These are phyloP conservation scores for Pandemis cinnamomeana DNA, from an alignment of 2,888 invertebrate species.

Conservation along the genomic window DNA sequence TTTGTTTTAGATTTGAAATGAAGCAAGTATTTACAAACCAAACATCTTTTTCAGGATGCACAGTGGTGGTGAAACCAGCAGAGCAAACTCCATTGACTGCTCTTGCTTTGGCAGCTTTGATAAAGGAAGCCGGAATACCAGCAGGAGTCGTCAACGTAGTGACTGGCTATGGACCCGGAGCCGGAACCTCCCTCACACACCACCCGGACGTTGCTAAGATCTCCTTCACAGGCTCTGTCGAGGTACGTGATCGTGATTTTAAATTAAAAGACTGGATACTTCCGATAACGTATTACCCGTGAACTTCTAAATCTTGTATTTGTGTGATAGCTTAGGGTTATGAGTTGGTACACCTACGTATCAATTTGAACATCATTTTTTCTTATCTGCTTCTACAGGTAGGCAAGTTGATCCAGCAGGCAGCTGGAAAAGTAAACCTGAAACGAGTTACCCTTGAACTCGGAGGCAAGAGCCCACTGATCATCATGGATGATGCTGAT, in stretches of 20 bases:
- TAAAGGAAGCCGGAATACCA: constrained; percentile 95
- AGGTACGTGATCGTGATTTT: constrained; percentile 50
- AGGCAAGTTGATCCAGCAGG: constrained; percentile 85
- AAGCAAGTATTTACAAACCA: background rate
- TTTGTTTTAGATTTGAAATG: background rate
- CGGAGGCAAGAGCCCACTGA: constrained; percentile 94
- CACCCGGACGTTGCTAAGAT: constrained; percentile 92
- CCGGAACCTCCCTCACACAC: constrained; percentile 90
- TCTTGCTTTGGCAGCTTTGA: constrained; percentile 91
- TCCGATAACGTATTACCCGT: too few species aligned
- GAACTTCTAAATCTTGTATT: too few species aligned
- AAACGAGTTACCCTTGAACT: constrained; percentile 93
- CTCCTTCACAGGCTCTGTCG: constrained; percentile 87
- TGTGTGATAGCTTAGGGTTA: too few species aligned
- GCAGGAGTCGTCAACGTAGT: constrained; percentile 95
- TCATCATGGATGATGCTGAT: constrained; percentile 91
- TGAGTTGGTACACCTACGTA: too few species aligned
- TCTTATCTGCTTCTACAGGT: constrained; percentile 64
- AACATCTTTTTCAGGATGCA: constrained; percentile 83
- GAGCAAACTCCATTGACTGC: constrained; percentile 97
- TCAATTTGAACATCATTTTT: background rate
- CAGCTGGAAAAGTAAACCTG: constrained; percentile 90
- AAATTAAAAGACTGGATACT: background rate
- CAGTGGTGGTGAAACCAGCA: constrained; percentile 94
- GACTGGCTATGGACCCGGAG: constrained; percentile 91